Base-by-base conservation (phyloP, 2,797 vertebrate species). In the Lophura swinhoii region DNA sequence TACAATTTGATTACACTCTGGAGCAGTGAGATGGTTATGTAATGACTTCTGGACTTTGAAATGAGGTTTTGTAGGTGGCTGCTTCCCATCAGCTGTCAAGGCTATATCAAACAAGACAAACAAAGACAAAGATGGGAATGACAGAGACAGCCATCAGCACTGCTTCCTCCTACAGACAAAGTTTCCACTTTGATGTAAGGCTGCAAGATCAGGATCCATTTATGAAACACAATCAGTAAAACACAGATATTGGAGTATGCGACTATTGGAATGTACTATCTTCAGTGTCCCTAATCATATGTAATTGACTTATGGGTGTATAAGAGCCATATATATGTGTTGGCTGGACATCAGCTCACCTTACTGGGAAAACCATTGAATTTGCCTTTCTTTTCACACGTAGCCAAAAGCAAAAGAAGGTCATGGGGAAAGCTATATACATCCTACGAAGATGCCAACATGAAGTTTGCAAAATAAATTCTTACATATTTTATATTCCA, bases 321-420 rank as follows among this genome's bases (percentile, higher is more conserved):
- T 16, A 33, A 0, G 0, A 24, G 2, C 1, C 20, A 26, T 56
- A 48, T 51, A 29, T 11, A 22, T 74, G 3, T 41, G 51, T 15
- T 18, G 73, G 14, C 23, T 60, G 33, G 5, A 33, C 3, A 29
- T 18, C 26, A 18, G 39, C 35, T 68, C 2, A 39, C 31, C 23
- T 75, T 29, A 26, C 6, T 3, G 4, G 11, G 41, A 80, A 78
- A 71, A 23, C 0, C 70, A 3, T 5, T 63, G 48, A 39, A 3
- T 29, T 87, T 26, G 15, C 56, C 5, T 67, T 88, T 53, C 51
- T 29, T 14, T 29, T 53, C 51, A 53, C 28, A 29, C 9, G 29
- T 9, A 53, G 51, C 14, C 49, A 51, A 51, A 26, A 51, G 49
- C 24, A 51, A 16, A 17, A 23, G 26, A 14, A 46, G 10, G 1